phyloP scores from a whole-genome alignment of 1,140 invertebrate species.

The Anoplolepis gracilipes region DNA sequence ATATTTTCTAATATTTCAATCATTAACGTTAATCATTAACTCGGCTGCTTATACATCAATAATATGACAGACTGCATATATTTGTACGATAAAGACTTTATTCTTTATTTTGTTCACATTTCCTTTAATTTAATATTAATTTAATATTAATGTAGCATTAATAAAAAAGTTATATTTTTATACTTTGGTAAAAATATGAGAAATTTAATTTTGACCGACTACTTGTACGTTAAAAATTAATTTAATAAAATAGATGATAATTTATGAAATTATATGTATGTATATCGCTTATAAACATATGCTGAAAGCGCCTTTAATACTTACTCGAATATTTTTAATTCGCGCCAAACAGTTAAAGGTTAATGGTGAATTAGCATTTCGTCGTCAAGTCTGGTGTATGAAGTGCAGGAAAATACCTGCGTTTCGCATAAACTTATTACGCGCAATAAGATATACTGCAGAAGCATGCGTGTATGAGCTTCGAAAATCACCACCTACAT shows the following conservation, averaged over 20 bases:
- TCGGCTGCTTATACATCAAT: constrained; percentile 20
- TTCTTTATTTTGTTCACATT: background rate
- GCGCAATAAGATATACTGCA: background rate
- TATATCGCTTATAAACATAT: background rate
- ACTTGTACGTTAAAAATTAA: background rate
- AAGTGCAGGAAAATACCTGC: background rate
- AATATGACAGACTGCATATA: background rate
- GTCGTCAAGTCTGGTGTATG: background rate
- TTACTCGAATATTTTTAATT: background rate
- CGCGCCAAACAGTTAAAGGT: constrained; percentile 20
- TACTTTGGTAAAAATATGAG: background rate
- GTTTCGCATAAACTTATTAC: background rate
- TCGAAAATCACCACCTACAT: constrained; percentile 57
- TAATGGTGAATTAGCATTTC: constrained; percentile 53
- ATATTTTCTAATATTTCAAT: background rate
- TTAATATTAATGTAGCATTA: background rate
- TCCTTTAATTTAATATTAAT: background rate
- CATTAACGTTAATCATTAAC: constrained; percentile 31
- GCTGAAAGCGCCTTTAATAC: background rate
- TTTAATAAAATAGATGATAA: background rate
- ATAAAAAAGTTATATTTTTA: background rate
- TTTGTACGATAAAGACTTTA: constrained; percentile 1
- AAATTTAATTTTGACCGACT: background rate
- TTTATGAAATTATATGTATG: background rate
- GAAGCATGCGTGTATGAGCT: constrained; percentile 2